Evolutionary conservation across 2,888 invertebrate genomes (phyloP).

Genomic region (Alviniconcha strummeri): DNA sequence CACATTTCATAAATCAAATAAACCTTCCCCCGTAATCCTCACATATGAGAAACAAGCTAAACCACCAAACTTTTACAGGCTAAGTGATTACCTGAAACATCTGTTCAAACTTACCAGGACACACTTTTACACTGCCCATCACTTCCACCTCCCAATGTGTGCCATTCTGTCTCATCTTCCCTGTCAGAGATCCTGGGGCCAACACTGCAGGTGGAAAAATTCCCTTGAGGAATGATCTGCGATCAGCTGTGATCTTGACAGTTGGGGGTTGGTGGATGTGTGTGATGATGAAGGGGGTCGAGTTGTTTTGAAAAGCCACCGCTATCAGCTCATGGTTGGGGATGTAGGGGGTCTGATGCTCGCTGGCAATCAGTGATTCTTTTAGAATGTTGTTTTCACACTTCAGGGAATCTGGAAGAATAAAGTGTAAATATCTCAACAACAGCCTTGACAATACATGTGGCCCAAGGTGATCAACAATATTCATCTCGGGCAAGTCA

Average conservation of each 20-base stretch:
- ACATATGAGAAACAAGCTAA: no score
- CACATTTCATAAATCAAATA: no score
- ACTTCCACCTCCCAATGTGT: constrained; percentile 58
- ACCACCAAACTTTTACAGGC: no score
- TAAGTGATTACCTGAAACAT: no score
- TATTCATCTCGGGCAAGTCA: no score
- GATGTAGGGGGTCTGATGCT: constrained; percentile 47
- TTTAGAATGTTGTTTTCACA: constrained; percentile 27
- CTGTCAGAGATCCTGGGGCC: constrained; percentile 56
- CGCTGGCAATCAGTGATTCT: constrained; percentile 19
- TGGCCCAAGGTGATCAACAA: not conserved
- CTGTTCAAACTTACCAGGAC: constrained; percentile 53
- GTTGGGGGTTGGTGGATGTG: constrained; percentile 51
- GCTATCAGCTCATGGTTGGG: constrained; percentile 47
- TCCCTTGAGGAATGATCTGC: constrained; percentile 56
- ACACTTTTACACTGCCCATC: constrained; percentile 48
- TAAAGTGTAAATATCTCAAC: not conserved
- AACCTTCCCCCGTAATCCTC: no score
- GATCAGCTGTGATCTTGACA: constrained; percentile 38
- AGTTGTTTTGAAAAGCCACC: constrained; percentile 39
- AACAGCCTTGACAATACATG: no score
- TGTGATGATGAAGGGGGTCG: constrained; percentile 53
- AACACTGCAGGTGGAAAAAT: constrained; percentile 60
- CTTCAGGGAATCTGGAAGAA: constrained; percentile 16
- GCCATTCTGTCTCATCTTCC: constrained; percentile 59